Percentiles rank a stretch among this genome's conserved stretches.
phyloP scores from a whole-genome alignment of 2,888 invertebrate species.

The Cyclophora albipunctata region DNA sequence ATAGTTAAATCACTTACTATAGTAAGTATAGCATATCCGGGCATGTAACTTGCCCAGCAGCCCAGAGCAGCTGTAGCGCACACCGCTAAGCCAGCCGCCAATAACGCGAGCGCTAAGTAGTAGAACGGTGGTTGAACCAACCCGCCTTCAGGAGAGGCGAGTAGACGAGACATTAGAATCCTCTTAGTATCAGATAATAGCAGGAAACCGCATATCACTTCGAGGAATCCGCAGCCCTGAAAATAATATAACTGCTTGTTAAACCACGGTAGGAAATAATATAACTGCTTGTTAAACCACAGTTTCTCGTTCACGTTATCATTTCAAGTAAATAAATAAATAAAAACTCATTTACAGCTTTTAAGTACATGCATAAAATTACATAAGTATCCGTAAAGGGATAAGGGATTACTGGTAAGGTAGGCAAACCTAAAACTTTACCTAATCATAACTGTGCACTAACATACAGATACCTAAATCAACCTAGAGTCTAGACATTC shows the following conservation, averaged over 20 bases:
- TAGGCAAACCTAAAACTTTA: no score
- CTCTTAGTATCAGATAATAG: conserved; percentile 82
- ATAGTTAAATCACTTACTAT: conserved; percentile 66
- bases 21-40: conserved; percentile 82
- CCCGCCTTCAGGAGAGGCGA: conserved; percentile 77
- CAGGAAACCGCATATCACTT: conserved; percentile 83
- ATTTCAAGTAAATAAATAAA: conserved; percentile 3
- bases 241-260: conserved; percentile 14
- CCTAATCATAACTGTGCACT: no score
- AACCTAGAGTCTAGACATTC: no score
- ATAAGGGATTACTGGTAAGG: no score
- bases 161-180: conserved; percentile 81
- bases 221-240: conserved; percentile 82
- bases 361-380: neutral
- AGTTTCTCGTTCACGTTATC: no score
- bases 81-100: conserved; percentile 81
- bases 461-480: no score
- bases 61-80: conserved; percentile 83
- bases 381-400: no score
- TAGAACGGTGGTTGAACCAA: conserved; percentile 84
- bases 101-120: conserved; percentile 82
- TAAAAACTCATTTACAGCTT: neutral
- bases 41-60: conserved; percentile 87
- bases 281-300: no score
- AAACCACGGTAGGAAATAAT: no score